Conservation (phyloP, 2,797 vertebrate genomes). For the Catharus ustulatus region DNA sequence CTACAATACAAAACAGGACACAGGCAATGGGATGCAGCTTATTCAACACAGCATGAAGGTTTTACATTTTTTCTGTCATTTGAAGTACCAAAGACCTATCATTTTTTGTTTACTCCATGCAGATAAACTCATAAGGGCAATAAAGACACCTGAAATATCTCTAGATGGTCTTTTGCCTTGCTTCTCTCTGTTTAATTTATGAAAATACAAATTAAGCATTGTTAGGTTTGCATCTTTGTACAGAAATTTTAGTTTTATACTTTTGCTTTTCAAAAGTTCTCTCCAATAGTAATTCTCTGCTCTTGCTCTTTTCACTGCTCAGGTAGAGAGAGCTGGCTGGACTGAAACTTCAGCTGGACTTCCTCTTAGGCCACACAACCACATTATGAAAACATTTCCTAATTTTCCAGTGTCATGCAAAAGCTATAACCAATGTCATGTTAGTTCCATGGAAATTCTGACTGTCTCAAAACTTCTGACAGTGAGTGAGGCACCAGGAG, state of each 20-base stretch:
- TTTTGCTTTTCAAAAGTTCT: background rate
- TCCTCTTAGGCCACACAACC: background rate
- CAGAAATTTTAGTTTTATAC: background rate
- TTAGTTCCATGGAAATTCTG: background rate
- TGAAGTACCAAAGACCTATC: background rate
- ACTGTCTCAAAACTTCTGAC: background rate
- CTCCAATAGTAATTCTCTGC: background rate
- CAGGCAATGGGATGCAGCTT: background rate
- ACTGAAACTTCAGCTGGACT: background rate
- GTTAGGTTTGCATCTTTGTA: background rate
- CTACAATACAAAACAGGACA: background rate
- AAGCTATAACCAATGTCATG: background rate
- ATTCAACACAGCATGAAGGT: background rate
- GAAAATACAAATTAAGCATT: background rate
- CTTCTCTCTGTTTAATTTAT: background rate
- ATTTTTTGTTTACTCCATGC: background rate
- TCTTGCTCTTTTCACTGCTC: background rate
- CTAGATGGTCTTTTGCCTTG: background rate
- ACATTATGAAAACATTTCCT: background rate
- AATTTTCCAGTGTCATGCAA: background rate
- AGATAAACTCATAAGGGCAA: background rate
- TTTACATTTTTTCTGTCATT: background rate
- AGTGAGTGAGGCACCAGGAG: background rate
- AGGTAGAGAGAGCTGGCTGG: background rate
- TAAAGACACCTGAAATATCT: background rate